These are phyloP conservation scores for Nothura maculosa DNA, from an alignment of 2,797 vertebrate species.

Conservation along the genomic window DNA sequence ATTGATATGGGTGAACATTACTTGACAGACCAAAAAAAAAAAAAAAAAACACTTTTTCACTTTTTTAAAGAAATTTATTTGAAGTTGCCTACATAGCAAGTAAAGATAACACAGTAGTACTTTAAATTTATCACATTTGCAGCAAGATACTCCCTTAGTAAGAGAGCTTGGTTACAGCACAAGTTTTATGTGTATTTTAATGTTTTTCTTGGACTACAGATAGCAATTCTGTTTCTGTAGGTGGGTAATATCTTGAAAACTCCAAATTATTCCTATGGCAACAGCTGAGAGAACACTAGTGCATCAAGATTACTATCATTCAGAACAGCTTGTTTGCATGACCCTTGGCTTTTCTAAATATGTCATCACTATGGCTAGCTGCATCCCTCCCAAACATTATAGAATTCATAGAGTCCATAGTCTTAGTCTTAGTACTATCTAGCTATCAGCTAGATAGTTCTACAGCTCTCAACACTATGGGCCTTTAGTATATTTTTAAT, in stretches of 20 bases:
- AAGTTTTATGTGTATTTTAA: not conserved
- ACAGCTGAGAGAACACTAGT: not conserved
- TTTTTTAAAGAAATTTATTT: not conserved
- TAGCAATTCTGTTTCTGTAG: not conserved
- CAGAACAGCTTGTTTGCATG: slow-evolving; percentile 2
- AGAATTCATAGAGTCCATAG: not conserved
- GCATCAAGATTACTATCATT: not conserved
- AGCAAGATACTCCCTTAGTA: not conserved
- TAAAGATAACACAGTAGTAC: not conserved
- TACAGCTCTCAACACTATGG: not conserved
- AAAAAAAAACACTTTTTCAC: not conserved
- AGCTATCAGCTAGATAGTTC: not conserved
- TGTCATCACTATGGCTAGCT: not conserved
- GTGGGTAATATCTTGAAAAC: slow-evolving; percentile 34
- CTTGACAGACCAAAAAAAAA: not conserved
- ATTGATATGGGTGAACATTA: not conserved
- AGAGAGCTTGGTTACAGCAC: not conserved
- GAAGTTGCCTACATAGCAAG: not conserved
- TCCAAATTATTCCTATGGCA: slow-evolving; percentile 24
- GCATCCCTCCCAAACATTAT: not conserved
- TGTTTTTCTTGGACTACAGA: slow-evolving; percentile 26
- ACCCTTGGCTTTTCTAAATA: slow-evolving; percentile 13
- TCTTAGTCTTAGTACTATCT: not conserved
- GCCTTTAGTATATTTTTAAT: not conserved
- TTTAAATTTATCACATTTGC: not conserved